Evolutionary conservation across 2,888 invertebrate species (phyloP).

Genomic region (Athalia cordata): DNA sequence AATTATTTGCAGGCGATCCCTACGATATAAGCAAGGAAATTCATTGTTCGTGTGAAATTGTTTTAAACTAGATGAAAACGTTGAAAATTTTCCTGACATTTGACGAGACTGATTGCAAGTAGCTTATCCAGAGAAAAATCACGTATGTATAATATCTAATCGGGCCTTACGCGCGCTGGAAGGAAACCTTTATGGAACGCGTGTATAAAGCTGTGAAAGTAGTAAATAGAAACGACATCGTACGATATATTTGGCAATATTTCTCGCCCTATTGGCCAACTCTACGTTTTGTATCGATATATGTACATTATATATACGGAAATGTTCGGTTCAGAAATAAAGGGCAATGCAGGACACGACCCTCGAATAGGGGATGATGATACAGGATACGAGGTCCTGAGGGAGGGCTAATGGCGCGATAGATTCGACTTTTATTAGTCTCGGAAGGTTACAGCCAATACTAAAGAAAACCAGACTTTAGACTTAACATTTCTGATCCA

Average conservation of each 20-base stretch:
- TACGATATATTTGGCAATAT: conserved; percentile 31
- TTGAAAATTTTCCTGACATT: no score
- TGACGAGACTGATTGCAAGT: no score
- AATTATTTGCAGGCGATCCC: no score
- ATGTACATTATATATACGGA: background rate
- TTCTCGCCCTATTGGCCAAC: conserved; percentile 40
- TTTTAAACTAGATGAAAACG: no score
- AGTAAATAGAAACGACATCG: conserved; percentile 35
- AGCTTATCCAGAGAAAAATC: no score
- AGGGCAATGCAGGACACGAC: conserved; percentile 33
- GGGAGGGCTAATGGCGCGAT: conserved; percentile 48
- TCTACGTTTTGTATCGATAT: conserved; percentile 32
- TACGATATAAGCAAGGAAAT: no score
- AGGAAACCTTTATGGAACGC: background rate
- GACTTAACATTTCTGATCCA: background rate
- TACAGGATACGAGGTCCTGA: conserved; percentile 39
- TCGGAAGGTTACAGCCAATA: conserved; percentile 43
- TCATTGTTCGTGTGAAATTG: no score
- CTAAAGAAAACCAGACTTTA: background rate
- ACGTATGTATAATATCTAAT: no score
- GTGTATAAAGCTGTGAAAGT: background rate
- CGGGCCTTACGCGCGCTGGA: background rate
- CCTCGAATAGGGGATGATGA: conserved; percentile 34
- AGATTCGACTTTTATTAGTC: conserved; percentile 48
- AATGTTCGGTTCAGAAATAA: conserved; percentile 12